These are phyloP conservation scores for Mycalesis mineus DNA, from an alignment of 2,888 invertebrate species.

Conservation along the genomic window DNA sequence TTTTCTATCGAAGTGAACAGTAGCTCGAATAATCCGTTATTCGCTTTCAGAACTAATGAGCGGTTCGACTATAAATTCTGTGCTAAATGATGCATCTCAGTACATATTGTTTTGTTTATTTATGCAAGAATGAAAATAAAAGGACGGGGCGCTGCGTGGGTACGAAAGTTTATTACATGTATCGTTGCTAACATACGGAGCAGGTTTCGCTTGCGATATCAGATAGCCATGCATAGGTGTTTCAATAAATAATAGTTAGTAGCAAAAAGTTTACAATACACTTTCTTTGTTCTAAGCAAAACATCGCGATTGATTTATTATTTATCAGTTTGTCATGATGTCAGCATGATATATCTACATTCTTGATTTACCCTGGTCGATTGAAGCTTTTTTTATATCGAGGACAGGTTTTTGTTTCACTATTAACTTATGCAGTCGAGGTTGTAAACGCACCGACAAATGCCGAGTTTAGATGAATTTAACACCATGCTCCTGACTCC, in stretches of 20 bases:
- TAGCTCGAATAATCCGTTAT: constrained; percentile 33
- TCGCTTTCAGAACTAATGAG: constrained; percentile 57
- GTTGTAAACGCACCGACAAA: too few relatives aligned
- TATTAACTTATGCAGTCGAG: too few relatives aligned
- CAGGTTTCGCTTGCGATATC: constrained; percentile 29
- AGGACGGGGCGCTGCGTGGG: constrained; percentile 22
- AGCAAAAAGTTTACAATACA: constrained; percentile 7
- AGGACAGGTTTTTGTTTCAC: too few relatives aligned
- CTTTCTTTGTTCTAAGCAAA: neutral
- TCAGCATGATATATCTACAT: neutral
- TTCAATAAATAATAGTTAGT: constrained; percentile 14
- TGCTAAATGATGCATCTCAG: constrained; percentile 39
- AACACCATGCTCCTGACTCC: too few relatives aligned
- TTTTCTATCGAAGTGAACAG: constrained; percentile 6
- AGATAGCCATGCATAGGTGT: constrained; percentile 23
- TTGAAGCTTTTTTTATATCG: too few relatives aligned
- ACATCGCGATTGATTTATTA: neutral
- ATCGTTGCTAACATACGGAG: constrained; percentile 25
- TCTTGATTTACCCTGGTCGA: too few relatives aligned
- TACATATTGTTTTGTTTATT: constrained; percentile 32
- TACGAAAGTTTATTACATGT: constrained; percentile 29
- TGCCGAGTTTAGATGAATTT: too few relatives aligned
- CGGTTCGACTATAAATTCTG: constrained; percentile 37
- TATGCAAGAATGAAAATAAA: constrained; percentile 29
- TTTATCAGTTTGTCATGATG: neutral